phyloP scores from a whole-genome alignment of 2,797 vertebrate genomes.

The Prunella strophiata region DNA sequence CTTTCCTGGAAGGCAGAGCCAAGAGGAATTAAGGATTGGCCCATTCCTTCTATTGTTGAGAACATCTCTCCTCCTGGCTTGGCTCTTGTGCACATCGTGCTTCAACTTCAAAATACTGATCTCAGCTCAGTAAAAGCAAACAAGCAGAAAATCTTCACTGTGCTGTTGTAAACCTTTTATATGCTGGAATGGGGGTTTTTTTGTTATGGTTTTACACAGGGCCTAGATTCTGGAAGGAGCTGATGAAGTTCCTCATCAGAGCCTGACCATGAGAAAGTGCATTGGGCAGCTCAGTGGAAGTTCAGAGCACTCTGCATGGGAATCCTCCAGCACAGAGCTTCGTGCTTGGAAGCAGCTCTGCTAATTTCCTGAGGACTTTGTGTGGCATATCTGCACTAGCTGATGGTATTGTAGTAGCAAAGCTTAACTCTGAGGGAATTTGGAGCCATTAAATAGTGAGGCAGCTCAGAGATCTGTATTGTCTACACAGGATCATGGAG shows the following conservation, averaged over 20 bases:
- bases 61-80: background rate
- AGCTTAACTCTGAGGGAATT: background rate
- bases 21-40: background rate
- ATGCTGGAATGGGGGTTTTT: background rate
- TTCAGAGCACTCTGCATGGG: background rate
- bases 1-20: background rate
- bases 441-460: background rate
- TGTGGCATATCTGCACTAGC: background rate
- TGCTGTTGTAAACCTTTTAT: background rate
- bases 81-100: background rate
- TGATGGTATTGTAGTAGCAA: background rate
- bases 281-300: background rate
- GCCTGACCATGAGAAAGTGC: background rate
- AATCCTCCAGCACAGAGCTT: background rate
- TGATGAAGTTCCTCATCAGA: background rate
- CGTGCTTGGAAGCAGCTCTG: background rate
- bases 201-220: background rate
- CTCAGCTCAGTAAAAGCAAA: background rate
- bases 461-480: background rate
- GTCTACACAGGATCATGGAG: background rate
- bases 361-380: background rate
- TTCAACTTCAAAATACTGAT: background rate
- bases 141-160: background rate
- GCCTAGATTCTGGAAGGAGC: background rate
- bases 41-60: background rate